A percentile compares a stretch with the other conserved stretches of the same genome.
Conservation (phyloP, 1,140 invertebrate genomes). For the Coptotermes formosanus region DNA sequence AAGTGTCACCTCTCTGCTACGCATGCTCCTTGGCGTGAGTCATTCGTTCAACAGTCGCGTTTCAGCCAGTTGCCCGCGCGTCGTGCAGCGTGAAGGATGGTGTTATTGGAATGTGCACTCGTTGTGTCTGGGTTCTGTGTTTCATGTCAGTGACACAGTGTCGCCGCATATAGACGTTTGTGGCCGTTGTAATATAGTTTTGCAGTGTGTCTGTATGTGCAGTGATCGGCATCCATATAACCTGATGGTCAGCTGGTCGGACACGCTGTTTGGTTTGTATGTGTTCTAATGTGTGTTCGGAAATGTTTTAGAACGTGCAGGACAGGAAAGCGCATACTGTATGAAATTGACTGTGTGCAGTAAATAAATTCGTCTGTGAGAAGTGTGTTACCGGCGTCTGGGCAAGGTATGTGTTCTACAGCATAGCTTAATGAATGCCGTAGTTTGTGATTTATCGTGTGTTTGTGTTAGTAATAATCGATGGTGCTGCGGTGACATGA, state of each 20-base stretch:
- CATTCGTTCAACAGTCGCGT: background rate
- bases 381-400: too few relatives aligned
- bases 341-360: too few relatives aligned
- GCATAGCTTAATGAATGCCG: too few relatives aligned
- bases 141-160: background rate
- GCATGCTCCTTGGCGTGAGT: background rate
- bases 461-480: too few relatives aligned
- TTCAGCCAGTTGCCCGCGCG: constrained; percentile 5
- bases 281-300: too few relatives aligned
- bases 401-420: too few relatives aligned
- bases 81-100: background rate
- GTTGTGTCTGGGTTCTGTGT: background rate
- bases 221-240: background rate
- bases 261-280: background rate
- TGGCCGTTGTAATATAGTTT: background rate
- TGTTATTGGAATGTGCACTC: background rate
- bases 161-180: background rate
- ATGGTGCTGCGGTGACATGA: too few relatives aligned
- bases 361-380: too few relatives aligned
- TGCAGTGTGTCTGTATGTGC: background rate
- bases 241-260: background rate
- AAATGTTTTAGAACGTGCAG: too few relatives aligned
- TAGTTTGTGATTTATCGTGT: too few relatives aligned
- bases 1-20: background rate
- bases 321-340: too few relatives aligned